Percentiles rank a stretch among this genome's conserved stretches.
phyloP scores from a whole-genome alignment of 2,113 vertebrate species.

The Coturnix japonica region DNA sequence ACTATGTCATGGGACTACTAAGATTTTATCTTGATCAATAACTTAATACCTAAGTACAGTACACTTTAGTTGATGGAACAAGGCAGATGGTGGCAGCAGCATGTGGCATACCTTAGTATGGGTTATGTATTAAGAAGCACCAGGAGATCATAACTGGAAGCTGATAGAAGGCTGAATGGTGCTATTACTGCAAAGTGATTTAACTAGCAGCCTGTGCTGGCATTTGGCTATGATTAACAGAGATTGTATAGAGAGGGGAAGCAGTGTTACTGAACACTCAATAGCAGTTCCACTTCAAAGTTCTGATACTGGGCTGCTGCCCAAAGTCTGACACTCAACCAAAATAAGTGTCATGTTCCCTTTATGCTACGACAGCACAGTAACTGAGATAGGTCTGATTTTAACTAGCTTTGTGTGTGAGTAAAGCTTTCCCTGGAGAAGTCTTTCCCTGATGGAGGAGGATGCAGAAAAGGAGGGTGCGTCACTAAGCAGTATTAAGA shows the following conservation, averaged over 20 bases:
- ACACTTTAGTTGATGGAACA: not conserved
- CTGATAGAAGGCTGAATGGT: not conserved
- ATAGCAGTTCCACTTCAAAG: not conserved
- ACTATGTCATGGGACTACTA: not conserved
- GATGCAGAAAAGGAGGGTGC: not conserved
- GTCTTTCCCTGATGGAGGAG: not conserved
- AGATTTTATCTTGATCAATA: not conserved
- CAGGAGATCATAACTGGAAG: not conserved
- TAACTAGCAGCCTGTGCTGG: not conserved
- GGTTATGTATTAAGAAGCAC: not conserved
- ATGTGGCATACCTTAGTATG: not conserved
- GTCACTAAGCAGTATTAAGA: not conserved
- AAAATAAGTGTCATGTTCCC: not conserved
- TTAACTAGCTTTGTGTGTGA: not conserved
- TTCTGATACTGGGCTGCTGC: not conserved
- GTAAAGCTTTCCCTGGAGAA: not conserved
- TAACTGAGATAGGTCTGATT: not conserved
- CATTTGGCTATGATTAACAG: not conserved
- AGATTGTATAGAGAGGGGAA: not conserved
- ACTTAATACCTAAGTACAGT: not conserved
- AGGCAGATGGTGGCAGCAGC: not conserved
- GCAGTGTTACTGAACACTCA: not conserved
- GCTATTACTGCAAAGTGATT: not conserved
- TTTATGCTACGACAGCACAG: not conserved
- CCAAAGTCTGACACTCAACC: not conserved